phyloP scores from a whole-genome alignment of 2,113 vertebrate species.

The Plecturocebus donacophilus region DNA sequence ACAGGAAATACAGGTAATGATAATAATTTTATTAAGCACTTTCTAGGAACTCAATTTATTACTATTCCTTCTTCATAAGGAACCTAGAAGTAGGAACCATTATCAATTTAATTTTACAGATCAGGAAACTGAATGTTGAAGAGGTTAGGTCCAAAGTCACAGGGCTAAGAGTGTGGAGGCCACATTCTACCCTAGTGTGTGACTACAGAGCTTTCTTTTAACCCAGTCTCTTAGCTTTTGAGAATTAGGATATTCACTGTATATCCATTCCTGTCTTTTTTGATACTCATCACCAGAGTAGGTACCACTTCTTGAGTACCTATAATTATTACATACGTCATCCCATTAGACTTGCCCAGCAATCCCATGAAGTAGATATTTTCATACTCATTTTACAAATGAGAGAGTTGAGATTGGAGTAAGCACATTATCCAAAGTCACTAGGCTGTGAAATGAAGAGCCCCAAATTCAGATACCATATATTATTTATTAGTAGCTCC shows the following conservation, averaged over 20 bases:
- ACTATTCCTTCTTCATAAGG: not conserved
- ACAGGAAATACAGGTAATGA: not conserved
- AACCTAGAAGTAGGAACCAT: not conserved
- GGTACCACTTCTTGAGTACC: not conserved
- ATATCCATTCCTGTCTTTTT: not conserved
- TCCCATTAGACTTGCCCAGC: not conserved
- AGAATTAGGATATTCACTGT: not conserved
- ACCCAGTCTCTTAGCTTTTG: not conserved
- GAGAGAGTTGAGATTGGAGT: not conserved
- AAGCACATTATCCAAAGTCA: not conserved
- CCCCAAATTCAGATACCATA: not conserved
- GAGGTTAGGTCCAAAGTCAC: not conserved
- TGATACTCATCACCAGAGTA: not conserved
- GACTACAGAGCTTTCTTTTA: not conserved
- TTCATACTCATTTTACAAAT: conserved; percentile 15
- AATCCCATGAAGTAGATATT: not conserved
- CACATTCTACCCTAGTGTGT: not conserved
- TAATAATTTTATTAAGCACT: not conserved
- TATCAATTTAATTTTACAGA: not conserved
- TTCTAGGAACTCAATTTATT: not conserved
- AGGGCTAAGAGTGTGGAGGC: not conserved
- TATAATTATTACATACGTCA: not conserved
- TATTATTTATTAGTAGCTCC: not conserved
- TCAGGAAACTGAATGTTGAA: not conserved
- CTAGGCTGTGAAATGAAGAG: not conserved